phyloP scores from a whole-genome alignment of 92 coral and sea anemone species.

The Chrysogorgia sp. region DNA sequence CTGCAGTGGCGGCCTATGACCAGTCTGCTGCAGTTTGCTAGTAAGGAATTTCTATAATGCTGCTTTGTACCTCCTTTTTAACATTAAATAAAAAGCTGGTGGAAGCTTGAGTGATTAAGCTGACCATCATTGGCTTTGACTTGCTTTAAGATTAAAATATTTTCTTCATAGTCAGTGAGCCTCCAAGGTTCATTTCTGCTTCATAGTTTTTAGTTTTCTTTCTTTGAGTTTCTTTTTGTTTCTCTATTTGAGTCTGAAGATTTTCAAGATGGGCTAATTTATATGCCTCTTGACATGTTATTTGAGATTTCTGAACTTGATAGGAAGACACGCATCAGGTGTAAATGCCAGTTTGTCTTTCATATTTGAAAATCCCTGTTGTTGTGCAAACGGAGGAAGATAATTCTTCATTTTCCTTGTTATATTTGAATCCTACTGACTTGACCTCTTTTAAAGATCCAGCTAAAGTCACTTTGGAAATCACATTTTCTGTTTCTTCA shows the following conservation, averaged over 20 bases:
- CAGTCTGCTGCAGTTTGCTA: slow-evolving; percentile 12
- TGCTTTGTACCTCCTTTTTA: not conserved
- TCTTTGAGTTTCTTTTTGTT: too few species aligned
- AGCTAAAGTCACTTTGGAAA: too few species aligned
- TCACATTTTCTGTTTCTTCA: too few species aligned
- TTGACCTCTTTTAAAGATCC: too few species aligned
- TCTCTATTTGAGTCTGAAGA: slow-evolving; percentile 7
- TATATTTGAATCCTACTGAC: too few species aligned
- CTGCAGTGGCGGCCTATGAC: slow-evolving; percentile 21
- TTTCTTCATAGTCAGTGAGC: slow-evolving; percentile 20
- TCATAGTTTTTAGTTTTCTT: slow-evolving; percentile 30
- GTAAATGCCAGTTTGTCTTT: too few species aligned
- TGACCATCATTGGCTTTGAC: slow-evolving; percentile 18
- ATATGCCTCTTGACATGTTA: too few species aligned
- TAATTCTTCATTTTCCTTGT: too few species aligned
- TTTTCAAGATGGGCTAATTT: not conserved
- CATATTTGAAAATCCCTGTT: too few species aligned
- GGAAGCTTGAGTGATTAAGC: slow-evolving; percentile 11
- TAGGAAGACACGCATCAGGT: too few species aligned
- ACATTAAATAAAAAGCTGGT: not conserved
- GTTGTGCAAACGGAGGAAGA: too few species aligned
- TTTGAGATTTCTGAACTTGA: too few species aligned
- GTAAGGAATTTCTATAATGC: slow-evolving; percentile 7
- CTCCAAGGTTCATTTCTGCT: slow-evolving; percentile 24
- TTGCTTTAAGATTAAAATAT: slow-evolving; percentile 19